phyloP scores from a whole-genome alignment of 2,113 vertebrate genomes.

The Crotalus viridis region DNA sequence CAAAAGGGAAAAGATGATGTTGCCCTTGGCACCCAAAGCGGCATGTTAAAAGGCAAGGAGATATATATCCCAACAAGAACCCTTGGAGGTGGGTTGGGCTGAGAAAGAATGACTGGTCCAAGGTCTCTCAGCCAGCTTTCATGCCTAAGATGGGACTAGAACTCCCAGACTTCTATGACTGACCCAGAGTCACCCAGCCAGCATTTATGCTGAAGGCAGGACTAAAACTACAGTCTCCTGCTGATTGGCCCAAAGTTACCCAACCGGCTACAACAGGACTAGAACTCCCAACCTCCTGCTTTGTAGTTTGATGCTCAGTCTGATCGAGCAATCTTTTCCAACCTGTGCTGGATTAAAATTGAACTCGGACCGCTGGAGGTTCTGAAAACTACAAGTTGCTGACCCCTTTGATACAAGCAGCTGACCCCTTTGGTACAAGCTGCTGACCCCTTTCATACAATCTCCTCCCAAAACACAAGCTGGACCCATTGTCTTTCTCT shows the following conservation, averaged over 20 bases:
- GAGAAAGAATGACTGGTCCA: neutral
- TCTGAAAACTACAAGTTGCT: neutral
- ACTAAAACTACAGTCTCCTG: too few species aligned
- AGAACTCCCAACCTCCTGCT: neutral
- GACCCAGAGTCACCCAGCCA: too few species aligned
- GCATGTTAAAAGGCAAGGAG: neutral
- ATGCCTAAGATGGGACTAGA: too few species aligned
- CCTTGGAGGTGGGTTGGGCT: too few species aligned
- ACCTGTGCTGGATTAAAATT: neutral
- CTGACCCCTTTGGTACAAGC: neutral
- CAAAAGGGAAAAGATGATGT: neutral
- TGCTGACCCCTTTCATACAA: neutral
- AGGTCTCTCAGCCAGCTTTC: neutral
- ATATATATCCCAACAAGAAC: neutral
- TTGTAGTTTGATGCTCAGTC: neutral
- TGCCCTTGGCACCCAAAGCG: neutral
- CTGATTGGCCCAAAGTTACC: too few species aligned
- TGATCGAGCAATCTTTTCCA: neutral
- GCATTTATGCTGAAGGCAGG: too few species aligned
- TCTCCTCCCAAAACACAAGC: neutral
- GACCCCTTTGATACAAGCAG: neutral
- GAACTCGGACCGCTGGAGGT: neutral
- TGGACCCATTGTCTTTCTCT: neutral
- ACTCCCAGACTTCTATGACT: too few species aligned
- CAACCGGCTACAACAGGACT: too few species aligned